Base-by-base conservation (phyloP, 2,888 invertebrate species). In the Phortica magna region DNA sequence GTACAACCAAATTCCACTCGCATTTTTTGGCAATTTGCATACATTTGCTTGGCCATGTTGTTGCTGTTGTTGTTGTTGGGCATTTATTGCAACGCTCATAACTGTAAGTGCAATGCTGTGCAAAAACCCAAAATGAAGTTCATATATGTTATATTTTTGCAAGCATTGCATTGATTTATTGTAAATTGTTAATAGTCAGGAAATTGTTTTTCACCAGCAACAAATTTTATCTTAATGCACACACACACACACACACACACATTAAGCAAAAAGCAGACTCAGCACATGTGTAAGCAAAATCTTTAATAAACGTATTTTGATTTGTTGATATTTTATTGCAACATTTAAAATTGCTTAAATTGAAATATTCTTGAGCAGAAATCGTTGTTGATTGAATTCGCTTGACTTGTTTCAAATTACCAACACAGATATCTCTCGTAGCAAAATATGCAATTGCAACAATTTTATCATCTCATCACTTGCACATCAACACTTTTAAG, bases 181-280 rank as follows among this genome's bases (percentile, higher is more conserved):
- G 48, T 31, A 72, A 48, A 80, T 74, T 85, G 79, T 79, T 78
- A 82, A 83, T 84, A 84, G 82, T 81, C 48, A 67, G 81, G 81
- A 84, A 84, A 83, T 80, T 75, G 77, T 77, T 80, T 70, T 48
- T 70, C 48, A 22, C 48, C 43, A 70, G 14, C 22, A 14, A 10
- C 39, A n/a, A 12, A 65, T 65, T 19, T 10, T n/a, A 65, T 39
- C 17, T 65, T 39, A 65, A 39, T 65, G 68, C 41, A 10, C 7
- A 67, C 42, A 67, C 42, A 41, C 31, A 31, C 1, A 1, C 31
- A 4, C 31, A 2, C 5, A 31, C 31, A 31, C 3, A 31, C 2
- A 31, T 4, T 4, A 31, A 31, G 5, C 31, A 31, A 31, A 31
- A 31, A 31, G 31, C 31, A 31, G 31, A 31, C 31, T 31, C 31